Percentiles rank a stretch among this genome's conserved stretches.
phyloP scores from a whole-genome alignment of 1,140 invertebrate genomes.

The Trigoniulus corallinus region DNA sequence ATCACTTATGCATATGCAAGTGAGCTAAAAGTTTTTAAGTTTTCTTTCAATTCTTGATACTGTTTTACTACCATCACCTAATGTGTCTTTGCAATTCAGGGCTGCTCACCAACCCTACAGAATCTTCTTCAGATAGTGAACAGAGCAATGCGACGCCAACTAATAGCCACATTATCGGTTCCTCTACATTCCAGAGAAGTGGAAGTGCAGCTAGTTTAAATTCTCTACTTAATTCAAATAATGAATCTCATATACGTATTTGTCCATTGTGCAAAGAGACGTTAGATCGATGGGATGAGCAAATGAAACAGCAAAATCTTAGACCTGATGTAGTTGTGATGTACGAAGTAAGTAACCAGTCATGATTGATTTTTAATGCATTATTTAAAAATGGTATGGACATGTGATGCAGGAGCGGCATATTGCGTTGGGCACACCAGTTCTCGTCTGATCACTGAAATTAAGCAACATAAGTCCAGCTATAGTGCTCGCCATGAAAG shows the following conservation, averaged over 20 bases:
- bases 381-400: too few species aligned
- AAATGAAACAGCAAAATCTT: constrained; percentile 57
- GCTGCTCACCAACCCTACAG: too few species aligned
- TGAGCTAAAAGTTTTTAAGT: constrained; percentile 23
- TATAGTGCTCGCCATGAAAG: too few species aligned
- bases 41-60: not conserved
- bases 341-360: constrained; percentile 59
- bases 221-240: constrained; percentile 29
- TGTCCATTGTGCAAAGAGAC: constrained; percentile 65
- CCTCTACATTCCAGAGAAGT: constrained; percentile 10
- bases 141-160: not conserved
- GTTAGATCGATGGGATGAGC: constrained; percentile 57
- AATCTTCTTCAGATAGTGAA: too few species aligned
- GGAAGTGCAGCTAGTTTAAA: constrained; percentile 24
- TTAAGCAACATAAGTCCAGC: too few species aligned
- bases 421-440: too few species aligned
- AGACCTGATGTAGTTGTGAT: constrained; percentile 62
- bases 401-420: too few species aligned
- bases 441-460: too few species aligned
- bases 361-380: too few species aligned
- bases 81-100: too few species aligned
- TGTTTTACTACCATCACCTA: not conserved
- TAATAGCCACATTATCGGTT: not conserved
- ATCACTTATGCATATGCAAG: constrained; percentile 64
- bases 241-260: constrained; percentile 51